A percentile compares a stretch with the other conserved stretches of the same genome.
Evolutionary conservation across 2,113 vertebrate genomes (phyloP).

Genomic region (Marmota monax): DNA sequence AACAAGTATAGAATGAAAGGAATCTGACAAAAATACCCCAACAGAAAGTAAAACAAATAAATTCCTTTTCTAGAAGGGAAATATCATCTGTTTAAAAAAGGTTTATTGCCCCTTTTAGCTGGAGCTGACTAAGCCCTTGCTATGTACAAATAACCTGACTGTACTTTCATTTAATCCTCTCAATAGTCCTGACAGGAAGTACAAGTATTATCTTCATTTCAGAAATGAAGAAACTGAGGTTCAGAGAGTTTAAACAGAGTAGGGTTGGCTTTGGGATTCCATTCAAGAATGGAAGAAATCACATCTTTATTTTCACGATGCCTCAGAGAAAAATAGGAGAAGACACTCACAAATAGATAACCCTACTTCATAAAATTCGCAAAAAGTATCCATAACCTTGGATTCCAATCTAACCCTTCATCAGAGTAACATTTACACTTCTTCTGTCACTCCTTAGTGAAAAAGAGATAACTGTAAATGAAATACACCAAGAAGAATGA

Average conservation of each 20-base stretch:
- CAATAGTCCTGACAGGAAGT: conserved; percentile 65
- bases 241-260: conserved; percentile 53
- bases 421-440: background rate
- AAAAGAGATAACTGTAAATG: background rate
- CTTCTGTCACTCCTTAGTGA: background rate
- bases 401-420: background rate
- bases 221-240: conserved; percentile 47
- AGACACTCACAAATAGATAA: background rate
- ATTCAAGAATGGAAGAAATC: conserved; percentile 55
- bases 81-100: conserved; percentile 65
- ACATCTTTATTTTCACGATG: conserved; percentile 53
- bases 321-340: conserved; percentile 25
- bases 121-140: conserved; percentile 56
- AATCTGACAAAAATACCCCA: conserved; percentile 72
- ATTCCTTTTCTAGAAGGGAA: conserved; percentile 75
- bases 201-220: conserved; percentile 30
- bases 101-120: conserved; percentile 64
- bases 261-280: background rate
- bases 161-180: conserved; percentile 59
- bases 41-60: conserved; percentile 71
- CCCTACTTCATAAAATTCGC: conserved; percentile 6
- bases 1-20: conserved; percentile 73
- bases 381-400: background rate
- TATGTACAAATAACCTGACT: conserved; percentile 68
- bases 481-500: background rate